Conservation (phyloP, 2,888 invertebrate genomes). For the Loripinus fragilis region DNA sequence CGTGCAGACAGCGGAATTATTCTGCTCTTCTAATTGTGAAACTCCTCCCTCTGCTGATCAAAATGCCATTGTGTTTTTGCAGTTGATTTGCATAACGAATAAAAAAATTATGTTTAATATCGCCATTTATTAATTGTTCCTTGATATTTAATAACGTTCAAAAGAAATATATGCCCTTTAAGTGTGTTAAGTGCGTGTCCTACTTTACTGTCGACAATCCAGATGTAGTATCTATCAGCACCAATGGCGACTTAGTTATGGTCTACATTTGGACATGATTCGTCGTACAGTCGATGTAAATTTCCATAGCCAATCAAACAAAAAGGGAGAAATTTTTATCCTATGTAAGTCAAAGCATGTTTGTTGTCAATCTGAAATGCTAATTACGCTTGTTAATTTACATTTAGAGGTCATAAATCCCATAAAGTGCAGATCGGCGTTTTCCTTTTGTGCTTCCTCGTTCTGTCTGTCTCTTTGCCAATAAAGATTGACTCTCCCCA, state of each 20-base stretch:
- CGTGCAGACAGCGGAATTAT: conserved; percentile 38
- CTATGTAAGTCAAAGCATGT: conserved; percentile 87
- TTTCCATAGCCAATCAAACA: conserved; percentile 90
- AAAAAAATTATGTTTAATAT: too few relatives aligned
- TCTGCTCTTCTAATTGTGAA: conserved; percentile 36
- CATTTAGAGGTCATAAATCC: background rate
- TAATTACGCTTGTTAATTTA: background rate
- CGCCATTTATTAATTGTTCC: too few relatives aligned
- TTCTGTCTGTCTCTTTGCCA: background rate
- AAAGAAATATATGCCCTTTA: too few relatives aligned
- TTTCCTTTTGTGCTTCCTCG: background rate
- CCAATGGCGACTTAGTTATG: conserved; percentile 74
- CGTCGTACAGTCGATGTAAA: conserved; percentile 94
- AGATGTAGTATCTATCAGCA: conserved; percentile 52
- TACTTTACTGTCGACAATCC: background rate
- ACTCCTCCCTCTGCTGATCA: background rate
- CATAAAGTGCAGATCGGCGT: background rate
- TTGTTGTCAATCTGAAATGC: background rate
- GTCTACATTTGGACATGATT: conserved; percentile 82
- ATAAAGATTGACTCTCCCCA: background rate
- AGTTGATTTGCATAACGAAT: too few relatives aligned
- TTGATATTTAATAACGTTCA: too few relatives aligned
- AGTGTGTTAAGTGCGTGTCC: too few relatives aligned
- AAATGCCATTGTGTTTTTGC: too few relatives aligned
- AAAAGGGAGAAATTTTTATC: conserved; percentile 85